Percentiles rank a stretch among this genome's conserved stretches.
These are phyloP conservation scores for Thera britannica DNA, from an alignment of 2,888 invertebrate genomes.

Conservation along the genomic window DNA sequence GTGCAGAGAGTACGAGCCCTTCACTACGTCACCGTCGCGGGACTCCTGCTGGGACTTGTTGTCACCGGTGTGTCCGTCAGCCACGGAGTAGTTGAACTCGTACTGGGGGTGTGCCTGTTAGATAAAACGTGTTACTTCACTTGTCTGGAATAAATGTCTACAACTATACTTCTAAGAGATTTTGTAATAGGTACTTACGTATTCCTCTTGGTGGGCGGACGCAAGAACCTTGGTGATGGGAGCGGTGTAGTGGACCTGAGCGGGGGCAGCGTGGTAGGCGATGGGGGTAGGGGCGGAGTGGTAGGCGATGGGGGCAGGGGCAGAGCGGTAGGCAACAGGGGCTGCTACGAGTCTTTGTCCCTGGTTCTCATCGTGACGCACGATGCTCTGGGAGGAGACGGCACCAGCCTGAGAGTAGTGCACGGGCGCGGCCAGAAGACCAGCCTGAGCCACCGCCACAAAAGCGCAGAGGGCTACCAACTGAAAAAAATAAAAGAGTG, in stretches of 20 bases:
- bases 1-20: too few species aligned
- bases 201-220: constrained; percentile 52
- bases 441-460: constrained; percentile 54
- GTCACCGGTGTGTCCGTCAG: constrained; percentile 61
- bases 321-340: constrained; percentile 49
- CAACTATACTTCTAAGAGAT: neutral
- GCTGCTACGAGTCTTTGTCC: constrained; percentile 42
- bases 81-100: constrained; percentile 83
- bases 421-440: constrained; percentile 61
- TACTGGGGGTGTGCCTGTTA: constrained; percentile 73
- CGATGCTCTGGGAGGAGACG: constrained; percentile 68
- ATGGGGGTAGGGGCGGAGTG: constrained; percentile 44
- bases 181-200: constrained; percentile 43
- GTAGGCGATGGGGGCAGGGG: constrained; percentile 48
- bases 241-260: constrained; percentile 31
- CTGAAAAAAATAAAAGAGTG: constrained; percentile 45
- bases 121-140: neutral
- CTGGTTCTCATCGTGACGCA: constrained; percentile 66
- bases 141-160: neutral
- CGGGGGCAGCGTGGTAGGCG: constrained; percentile 49
- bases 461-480: constrained; percentile 51
- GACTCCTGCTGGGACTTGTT: too few species aligned
- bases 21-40: too few species aligned
- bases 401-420: constrained; percentile 64
- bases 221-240: neutral